These are phyloP conservation scores for Nineta flava DNA, from an alignment of 2,888 invertebrate species.

Conservation along the genomic window DNA sequence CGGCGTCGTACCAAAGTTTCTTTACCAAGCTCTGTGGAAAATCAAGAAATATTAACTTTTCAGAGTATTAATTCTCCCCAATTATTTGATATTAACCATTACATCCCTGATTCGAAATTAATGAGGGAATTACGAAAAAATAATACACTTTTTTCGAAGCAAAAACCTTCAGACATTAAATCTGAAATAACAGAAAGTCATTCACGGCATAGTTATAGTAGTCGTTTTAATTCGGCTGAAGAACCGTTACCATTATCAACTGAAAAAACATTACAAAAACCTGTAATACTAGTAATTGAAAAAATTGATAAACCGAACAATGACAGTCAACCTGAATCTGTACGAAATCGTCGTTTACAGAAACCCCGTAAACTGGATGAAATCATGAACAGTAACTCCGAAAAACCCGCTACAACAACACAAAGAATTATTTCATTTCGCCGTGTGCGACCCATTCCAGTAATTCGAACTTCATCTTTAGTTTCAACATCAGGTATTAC, in stretches of 20 bases:
- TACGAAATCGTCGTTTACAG: no score
- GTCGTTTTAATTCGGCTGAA: constrained; percentile 17
- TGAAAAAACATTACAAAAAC: constrained; percentile 3
- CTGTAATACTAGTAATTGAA: constrained; percentile 6
- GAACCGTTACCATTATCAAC: constrained; percentile 1
- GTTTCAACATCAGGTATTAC: neutral
- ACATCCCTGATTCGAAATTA: neutral
- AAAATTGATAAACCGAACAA: neutral
- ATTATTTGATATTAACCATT: constrained; percentile 1
- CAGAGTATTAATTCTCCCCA: neutral
- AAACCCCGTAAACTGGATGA: no score
- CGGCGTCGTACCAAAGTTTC: neutral
- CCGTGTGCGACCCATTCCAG: neutral
- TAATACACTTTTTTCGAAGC: neutral
- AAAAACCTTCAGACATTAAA: neutral
- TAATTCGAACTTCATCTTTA: neutral
- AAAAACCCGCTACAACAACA: neutral
- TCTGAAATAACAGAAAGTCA: neutral
- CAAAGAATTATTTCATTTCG: neutral
- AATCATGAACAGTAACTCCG: neutral
- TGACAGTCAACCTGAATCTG: neutral
- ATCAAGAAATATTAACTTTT: neutral
- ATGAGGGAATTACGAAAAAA: neutral
- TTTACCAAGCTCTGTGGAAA: neutral
- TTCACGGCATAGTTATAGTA: constrained; percentile 17